phyloP scores from a whole-genome alignment of 2,797 vertebrate genomes.

The Glyptemys insculpta region DNA sequence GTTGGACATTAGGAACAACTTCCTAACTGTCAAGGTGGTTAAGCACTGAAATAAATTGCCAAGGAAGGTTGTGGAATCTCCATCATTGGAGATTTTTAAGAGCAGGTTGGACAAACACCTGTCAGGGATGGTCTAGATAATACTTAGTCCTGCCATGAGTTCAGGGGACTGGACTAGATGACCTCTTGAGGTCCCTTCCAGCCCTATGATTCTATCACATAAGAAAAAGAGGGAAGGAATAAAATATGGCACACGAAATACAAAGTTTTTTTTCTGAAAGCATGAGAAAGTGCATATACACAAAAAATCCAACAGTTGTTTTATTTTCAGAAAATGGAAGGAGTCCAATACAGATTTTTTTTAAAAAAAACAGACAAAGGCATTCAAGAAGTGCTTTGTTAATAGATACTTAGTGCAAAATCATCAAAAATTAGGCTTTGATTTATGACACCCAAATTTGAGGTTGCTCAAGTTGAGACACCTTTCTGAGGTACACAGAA shows the following conservation, averaged over 20 bases:
- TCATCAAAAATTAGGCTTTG: background rate
- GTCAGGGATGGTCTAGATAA: too few species aligned
- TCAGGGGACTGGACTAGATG: too few species aligned
- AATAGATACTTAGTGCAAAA: background rate
- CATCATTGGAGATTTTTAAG: too few species aligned
- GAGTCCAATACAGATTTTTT: background rate
- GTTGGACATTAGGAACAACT: too few species aligned
- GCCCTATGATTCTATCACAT: background rate
- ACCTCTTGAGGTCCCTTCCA: too few species aligned
- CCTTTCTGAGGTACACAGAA: background rate
- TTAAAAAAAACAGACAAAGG: background rate
- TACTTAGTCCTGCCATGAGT: too few species aligned
- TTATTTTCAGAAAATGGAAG: background rate
- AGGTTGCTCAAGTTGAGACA: background rate
- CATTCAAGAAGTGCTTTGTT: background rate
- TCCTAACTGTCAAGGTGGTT: too few species aligned
- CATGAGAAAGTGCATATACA: background rate
- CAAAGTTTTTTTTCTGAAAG: background rate
- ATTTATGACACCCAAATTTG: background rate
- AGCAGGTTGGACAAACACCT: too few species aligned
- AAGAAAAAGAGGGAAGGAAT: background rate
- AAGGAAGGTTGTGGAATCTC: too few species aligned
- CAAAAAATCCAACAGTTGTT: background rate
- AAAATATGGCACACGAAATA: background rate
- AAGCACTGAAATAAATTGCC: too few species aligned